Conservation (phyloP, 2,113 vertebrate species). For the Anas platyrhynchos region DNA sequence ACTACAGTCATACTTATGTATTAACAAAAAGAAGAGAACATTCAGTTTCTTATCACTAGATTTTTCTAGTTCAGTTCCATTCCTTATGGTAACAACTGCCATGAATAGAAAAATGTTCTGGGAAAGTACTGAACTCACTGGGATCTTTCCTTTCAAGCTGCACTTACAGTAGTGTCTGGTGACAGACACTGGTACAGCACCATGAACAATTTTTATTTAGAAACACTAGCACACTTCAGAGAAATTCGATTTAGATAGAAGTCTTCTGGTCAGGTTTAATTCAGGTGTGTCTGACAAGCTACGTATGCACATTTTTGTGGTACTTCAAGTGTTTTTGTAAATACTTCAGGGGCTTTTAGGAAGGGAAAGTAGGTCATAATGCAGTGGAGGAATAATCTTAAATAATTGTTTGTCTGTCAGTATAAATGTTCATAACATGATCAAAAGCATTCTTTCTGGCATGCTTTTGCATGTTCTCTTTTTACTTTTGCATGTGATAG, state of each 20-base stretch:
- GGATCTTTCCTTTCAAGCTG: background rate
- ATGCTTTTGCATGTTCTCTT: background rate
- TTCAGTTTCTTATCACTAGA: background rate
- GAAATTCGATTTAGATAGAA: background rate
- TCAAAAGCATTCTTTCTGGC: background rate
- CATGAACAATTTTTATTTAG: background rate
- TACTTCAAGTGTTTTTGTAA: background rate
- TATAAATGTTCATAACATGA: background rate
- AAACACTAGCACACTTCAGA: background rate
- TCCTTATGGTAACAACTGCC: background rate
- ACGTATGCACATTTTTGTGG: background rate
- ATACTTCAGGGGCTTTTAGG: conserved; percentile 2
- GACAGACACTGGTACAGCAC: background rate
- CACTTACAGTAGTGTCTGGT: background rate
- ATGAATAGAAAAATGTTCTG: background rate
- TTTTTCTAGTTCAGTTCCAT: background rate
- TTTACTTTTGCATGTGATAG: background rate
- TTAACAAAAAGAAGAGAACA: background rate
- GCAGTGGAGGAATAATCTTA: background rate
- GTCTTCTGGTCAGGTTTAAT: background rate
- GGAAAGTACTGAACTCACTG: background rate
- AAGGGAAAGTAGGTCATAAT: background rate
- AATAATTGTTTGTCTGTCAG: background rate
- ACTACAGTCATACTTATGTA: background rate
- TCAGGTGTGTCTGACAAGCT: background rate